Evolutionary conservation across 2,888 invertebrate genomes (phyloP), one percentile per base, ranked within the genome.

Genomic region (Salticus scenicus): DNA sequence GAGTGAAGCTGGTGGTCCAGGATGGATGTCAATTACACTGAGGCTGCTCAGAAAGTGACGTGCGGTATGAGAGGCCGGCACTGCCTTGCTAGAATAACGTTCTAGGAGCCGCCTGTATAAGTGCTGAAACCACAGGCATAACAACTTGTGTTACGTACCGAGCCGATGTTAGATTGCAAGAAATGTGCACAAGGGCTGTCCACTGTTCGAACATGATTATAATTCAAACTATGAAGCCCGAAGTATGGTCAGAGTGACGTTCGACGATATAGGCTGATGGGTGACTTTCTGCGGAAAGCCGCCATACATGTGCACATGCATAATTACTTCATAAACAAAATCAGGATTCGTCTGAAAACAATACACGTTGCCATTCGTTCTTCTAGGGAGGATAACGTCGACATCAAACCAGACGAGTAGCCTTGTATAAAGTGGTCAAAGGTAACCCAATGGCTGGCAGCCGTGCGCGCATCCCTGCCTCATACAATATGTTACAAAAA

Each of bases 381-480:
- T n/a, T 7, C 17, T n/a, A 7, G 17, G 17, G 12, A 17, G 7
- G 47, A 47, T 1, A n/a, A 47, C 47, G n/a, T 12, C 27, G 17
- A 41, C 63, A 64, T 64, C 64, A 74, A 27, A 4, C 37, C 64
- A 75, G 41, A 1, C 41, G 64, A 41, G 0, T 27, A 33, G 75
- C 10, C 37, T 10, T 37, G 37, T 37, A 10, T 37, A n/a, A n/a
- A n/a, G n/a, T n/a, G n/a, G n/a, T n/a, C 10, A 37, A 37, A 4
- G 37, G 75, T 41, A 75, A 8, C 27, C 37, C 33, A 64, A 37
- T 51, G 0, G 51, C 31, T 57, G 73, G 64, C 57, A 66, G 24
- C 64, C 10, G 41, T 64, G 28, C 64, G 20, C 30, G 57, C 31
- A 73, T n/a, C 57, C 57, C 31, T 57, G 30, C 63, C 33, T 57